Base-by-base conservation (phyloP, 2,888 invertebrate genomes). In the Metalampra italica region DNA sequence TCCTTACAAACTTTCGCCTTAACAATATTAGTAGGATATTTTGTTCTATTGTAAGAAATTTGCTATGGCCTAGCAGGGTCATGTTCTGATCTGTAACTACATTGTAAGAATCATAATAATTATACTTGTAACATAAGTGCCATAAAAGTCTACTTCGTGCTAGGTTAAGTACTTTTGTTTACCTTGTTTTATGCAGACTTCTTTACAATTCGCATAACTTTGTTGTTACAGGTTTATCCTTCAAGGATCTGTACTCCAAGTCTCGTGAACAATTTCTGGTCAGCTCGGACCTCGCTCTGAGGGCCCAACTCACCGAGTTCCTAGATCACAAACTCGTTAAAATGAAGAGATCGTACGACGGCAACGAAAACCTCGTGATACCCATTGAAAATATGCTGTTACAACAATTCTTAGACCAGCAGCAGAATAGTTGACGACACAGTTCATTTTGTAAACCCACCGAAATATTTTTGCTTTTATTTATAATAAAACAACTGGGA, bases 241-340 rank as follows among this genome's bases (percentile, higher is more conserved):
- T 98, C 75, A 95, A 95, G 75, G 96, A 97, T 61, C 80, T 97
- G 30, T 98, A 98, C 78, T 92, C 93, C 55, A 91, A 93, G 57
- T 95, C 96, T 64, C 92, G 98, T 38, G 97, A 98, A 79, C 92
- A 93, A 14, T 98, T 98, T 80, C 89, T 98, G 36, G 98, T 97
- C 0, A 98, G 97, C 75, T 96, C 97, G 0, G 98, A 99, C 80
- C 90, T 96, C 47, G 97, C 97, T 0, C 82, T 99, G 51, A 92
- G 97, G 58, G 95, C 97, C 5, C 97, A 98, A 68, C 90, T 99
- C 2, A 97, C 96, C 0, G 99, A 99, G 84, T 99, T 98, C 82
- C 88, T 96, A 44, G 98, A 99, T 82, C 99, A 99, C 78, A 96
- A 97, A 76, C 90, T 99, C 62, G 93, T 98, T 4, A 95, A 93